Evolutionary conservation across 2,888 invertebrate genomes (phyloP), one percentile per base, ranked within the genome.

Genomic region (Thymelicus acteon): DNA sequence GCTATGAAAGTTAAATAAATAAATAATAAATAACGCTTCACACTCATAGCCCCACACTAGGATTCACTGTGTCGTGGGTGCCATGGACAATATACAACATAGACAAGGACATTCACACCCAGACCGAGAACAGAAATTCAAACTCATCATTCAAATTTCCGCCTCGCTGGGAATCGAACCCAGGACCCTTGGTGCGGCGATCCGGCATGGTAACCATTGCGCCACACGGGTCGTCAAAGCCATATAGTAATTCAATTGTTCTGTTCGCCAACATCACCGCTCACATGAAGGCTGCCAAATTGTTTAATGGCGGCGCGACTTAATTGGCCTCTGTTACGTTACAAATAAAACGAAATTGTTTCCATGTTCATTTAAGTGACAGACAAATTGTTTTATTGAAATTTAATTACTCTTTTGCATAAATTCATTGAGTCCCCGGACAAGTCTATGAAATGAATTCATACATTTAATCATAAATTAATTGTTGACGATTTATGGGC

Each of bases 231-330:
- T n/a, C n/a, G n/a, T n/a, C n/a, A n/a, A 31, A 31, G 44, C 44
- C 57, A 31, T n/a, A 31, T 15, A 15, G 39, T 44, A 44, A 60
- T 60, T n/a, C 60, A 60, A 60, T 60, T 60, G 60, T 60, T 19
- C 60, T 44, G 57, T 10, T 12, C 44, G 60, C 44, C 12, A 57
- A 24, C 31, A 6, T 4, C 49, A 52, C 15, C 40, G 72, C 74
- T 74, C 72, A 71, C 69, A 73, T 73, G 74, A 74, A 73, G 75
- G 70, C 70, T 67, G 73, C 72, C 73, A 72, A 75, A 76, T 76
- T 75, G 76, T 68, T 72, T 76, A 75, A 76, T 75, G 72, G 72
- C 71, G 71, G 72, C 74, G 74, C 75, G 63, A 61, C 57, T 73
- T 75, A 75, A 75, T 76, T 75, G 75, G 62, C 54, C 67, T 63